A percentile compares a stretch with the other conserved stretches of the same genome.
These are phyloP conservation scores for Miichthys miiuy DNA, from an alignment of 2,797 vertebrate species.

Conservation along the genomic window DNA sequence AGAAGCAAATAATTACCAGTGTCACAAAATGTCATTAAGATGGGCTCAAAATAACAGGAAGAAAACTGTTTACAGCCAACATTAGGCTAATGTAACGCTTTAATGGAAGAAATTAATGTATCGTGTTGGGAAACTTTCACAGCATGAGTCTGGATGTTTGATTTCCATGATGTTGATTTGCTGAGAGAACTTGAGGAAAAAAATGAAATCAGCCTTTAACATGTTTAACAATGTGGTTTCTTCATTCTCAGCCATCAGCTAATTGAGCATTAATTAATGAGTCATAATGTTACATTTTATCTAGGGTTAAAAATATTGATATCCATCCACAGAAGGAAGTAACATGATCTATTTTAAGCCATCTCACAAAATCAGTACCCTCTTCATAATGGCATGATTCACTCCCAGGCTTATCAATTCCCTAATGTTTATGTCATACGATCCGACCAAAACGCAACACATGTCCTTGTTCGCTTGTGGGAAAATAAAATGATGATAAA, in stretches of 20 bases:
- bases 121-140: no score
- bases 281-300: background rate
- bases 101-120: background rate
- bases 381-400: constrained; percentile 31
- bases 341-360: background rate
- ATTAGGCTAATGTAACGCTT: background rate
- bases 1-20: background rate
- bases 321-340: background rate
- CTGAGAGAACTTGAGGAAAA: background rate
- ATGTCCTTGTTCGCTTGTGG: background rate
- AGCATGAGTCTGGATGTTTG: no score
- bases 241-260: constrained; percentile 15
- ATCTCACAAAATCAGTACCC: constrained; percentile 7
- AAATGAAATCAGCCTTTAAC: background rate
- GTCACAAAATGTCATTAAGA: background rate
- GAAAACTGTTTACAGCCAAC: background rate
- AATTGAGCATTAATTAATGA: background rate
- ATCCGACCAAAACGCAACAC: constrained; percentile 35
- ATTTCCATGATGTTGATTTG: no score
- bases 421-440: constrained; percentile 33
- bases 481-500: constrained; percentile 78
- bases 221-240: background rate
- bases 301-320: constrained; percentile 14
- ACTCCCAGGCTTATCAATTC: constrained; percentile 39
- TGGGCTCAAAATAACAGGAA: background rate